phyloP scores from a whole-genome alignment of 2,113 vertebrate genomes.

The Cyanoderma ruficeps region DNA sequence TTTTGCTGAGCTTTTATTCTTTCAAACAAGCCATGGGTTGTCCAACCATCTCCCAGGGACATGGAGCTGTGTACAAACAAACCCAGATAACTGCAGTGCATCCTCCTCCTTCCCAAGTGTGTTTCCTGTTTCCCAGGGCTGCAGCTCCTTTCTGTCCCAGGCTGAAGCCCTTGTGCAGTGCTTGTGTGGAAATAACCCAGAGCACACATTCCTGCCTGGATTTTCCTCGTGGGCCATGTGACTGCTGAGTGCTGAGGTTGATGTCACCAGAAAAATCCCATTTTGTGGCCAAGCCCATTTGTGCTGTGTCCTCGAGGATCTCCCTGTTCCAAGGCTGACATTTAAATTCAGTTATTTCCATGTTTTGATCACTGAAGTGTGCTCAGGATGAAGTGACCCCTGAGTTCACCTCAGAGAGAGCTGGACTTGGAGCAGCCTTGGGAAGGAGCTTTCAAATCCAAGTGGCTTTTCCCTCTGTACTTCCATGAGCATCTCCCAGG shows the following conservation, averaged over 20 bases:
- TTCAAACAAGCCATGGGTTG: background rate
- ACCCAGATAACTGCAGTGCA: background rate
- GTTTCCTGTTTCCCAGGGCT: slow-evolving; percentile 36
- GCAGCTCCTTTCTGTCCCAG: background rate
- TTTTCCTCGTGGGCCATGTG: background rate
- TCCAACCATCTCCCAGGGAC: background rate
- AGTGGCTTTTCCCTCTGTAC: background rate
- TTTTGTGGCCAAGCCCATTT: background rate
- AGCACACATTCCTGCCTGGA: background rate
- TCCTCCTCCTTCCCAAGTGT: background rate
- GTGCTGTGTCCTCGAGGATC: background rate
- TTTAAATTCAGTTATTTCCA: background rate
- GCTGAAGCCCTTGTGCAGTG: background rate
- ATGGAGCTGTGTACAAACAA: background rate
- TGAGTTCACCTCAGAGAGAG: background rate
- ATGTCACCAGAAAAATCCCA: background rate
- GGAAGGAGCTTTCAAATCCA: background rate
- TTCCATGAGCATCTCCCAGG: background rate
- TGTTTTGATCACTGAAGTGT: background rate
- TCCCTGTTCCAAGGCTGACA: background rate
- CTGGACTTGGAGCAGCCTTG: background rate
- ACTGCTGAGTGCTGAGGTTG: background rate
- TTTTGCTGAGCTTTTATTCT: background rate
- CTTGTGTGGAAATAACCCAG: background rate
- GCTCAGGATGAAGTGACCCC: background rate